phyloP scores from a whole-genome alignment of 2,888 invertebrate genomes.

The Rotaria magnacalcarata region DNA sequence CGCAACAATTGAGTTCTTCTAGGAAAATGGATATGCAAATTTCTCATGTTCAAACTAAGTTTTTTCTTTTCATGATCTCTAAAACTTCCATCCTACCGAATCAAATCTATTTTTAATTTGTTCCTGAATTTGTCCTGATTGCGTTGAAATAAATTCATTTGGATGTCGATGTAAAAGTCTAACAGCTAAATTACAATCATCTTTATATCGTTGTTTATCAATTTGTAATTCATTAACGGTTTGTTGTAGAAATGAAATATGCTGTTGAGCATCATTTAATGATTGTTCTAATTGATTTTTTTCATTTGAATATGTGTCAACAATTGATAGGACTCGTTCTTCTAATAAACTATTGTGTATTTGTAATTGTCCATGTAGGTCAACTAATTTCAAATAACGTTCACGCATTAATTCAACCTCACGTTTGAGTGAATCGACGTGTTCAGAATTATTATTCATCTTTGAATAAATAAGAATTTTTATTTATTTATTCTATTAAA shows the following conservation, averaged over 20 bases:
- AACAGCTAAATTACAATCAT: conserved; percentile 34
- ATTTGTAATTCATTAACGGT: not conserved
- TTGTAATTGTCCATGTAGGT: conserved; percentile 2
- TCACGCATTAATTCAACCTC: conserved; percentile 13
- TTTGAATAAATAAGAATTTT: not conserved
- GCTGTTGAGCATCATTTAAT: not conserved
- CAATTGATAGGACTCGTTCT: not conserved
- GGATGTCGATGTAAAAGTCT: conserved; percentile 21
- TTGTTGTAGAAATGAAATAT: not conserved
- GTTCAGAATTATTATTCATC: not conserved
- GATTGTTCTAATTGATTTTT: not conserved
- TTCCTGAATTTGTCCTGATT: not conserved
- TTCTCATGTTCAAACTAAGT: no score
- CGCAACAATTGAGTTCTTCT: no score
- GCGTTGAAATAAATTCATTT: conserved; percentile 8
- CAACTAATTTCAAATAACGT: not conserved
- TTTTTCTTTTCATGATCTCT: no score
- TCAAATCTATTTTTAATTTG: not conserved
- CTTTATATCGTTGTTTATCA: conserved; percentile 23
- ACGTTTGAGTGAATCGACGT: not conserved
- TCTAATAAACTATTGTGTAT: conserved; percentile 29
- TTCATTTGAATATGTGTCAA: not conserved
- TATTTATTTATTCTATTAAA: not conserved
- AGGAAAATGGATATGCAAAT: no score
- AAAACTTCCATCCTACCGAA: not conserved